Conservation (phyloP, 2,797 vertebrate species). For the Fistularia commersonii region DNA sequence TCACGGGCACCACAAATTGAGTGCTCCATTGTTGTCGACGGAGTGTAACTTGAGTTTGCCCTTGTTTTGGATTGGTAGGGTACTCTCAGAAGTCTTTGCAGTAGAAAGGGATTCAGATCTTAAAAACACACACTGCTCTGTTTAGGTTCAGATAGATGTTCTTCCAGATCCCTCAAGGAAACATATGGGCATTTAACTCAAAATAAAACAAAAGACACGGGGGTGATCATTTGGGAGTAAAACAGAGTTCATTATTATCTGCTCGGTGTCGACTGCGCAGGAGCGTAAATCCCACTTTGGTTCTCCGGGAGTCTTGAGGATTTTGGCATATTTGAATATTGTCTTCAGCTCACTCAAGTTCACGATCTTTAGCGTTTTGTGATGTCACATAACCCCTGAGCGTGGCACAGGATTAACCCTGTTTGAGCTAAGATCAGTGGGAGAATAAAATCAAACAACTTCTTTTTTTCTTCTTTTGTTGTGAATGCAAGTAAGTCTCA, state of each 20-base stretch:
- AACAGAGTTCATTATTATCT: slow-evolving; percentile 53
- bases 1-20: slow-evolving; percentile 44
- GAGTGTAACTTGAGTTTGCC: slow-evolving; percentile 61
- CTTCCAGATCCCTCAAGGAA: slow-evolving; percentile 59
- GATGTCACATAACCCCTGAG: slow-evolving; percentile 25
- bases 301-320: slow-evolving; percentile 26
- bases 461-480: background rate
- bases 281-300: slow-evolving; percentile 29
- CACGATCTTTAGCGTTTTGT: slow-evolving; percentile 19
- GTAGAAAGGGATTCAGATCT: slow-evolving; percentile 62
- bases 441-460: slow-evolving; percentile 4
- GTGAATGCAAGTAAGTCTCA: slow-evolving; percentile 6
- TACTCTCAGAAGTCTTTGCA: slow-evolving; percentile 51
- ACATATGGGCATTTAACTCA: slow-evolving; percentile 64
- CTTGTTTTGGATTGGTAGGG: slow-evolving; percentile 66
- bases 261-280: slow-evolving; percentile 30
- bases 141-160: slow-evolving; percentile 59
- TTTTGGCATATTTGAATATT: slow-evolving; percentile 51
- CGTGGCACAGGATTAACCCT: slow-evolving; percentile 33
- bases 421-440: slow-evolving; percentile 37
- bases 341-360: slow-evolving; percentile 43
- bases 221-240: slow-evolving; percentile 57
- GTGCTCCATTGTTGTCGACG: slow-evolving; percentile 42
- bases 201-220: slow-evolving; percentile 56
- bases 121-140: slow-evolving; percentile 42